These are phyloP conservation scores for Lutraria rhynchaena DNA, from an alignment of 1,140 invertebrate species.

Conservation along the genomic window DNA sequence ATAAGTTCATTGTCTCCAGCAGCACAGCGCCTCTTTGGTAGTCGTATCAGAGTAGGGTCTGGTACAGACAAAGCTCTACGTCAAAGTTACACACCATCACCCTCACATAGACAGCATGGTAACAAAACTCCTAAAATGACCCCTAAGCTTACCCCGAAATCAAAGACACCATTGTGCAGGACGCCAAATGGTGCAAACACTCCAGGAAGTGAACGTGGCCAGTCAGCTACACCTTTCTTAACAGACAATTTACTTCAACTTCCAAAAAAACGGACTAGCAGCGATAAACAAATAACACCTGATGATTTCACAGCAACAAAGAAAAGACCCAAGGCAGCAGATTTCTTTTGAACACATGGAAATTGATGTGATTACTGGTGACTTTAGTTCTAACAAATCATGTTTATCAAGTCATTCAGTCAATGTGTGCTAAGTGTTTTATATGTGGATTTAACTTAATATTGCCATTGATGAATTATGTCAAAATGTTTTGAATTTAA, in stretches of 20 bases:
- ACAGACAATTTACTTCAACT: conserved; percentile 91
- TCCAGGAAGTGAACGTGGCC: conserved; percentile 78
- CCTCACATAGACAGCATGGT: conserved; percentile 67
- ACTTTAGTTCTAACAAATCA: too few relatives aligned
- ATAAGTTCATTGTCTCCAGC: conserved; percentile 96
- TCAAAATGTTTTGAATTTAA: too few relatives aligned
- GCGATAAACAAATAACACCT: not conserved
- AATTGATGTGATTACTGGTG: too few relatives aligned
- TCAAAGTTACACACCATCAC: conserved; percentile 84
- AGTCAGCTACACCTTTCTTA: conserved; percentile 82
- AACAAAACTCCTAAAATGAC: conserved; percentile 64
- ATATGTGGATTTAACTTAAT: too few relatives aligned
- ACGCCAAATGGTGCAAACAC: conserved; percentile 77
- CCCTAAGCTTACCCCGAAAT: conserved; percentile 60
- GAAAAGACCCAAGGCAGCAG: conserved; percentile 64
- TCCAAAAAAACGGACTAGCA: conserved; percentile 77
- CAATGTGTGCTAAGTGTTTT: too few relatives aligned
- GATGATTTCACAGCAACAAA: conserved; percentile 67
- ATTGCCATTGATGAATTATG: too few relatives aligned
- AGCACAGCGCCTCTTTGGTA: conserved; percentile 90
- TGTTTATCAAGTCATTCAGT: too few relatives aligned
- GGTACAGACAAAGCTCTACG: conserved; percentile 83
- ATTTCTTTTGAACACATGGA: conserved; percentile 72
- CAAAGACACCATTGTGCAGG: conserved; percentile 55
- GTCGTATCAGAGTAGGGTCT: conserved; percentile 82